Base-by-base conservation (phyloP, 2,888 invertebrate species). In the Drosophila merina region DNA sequence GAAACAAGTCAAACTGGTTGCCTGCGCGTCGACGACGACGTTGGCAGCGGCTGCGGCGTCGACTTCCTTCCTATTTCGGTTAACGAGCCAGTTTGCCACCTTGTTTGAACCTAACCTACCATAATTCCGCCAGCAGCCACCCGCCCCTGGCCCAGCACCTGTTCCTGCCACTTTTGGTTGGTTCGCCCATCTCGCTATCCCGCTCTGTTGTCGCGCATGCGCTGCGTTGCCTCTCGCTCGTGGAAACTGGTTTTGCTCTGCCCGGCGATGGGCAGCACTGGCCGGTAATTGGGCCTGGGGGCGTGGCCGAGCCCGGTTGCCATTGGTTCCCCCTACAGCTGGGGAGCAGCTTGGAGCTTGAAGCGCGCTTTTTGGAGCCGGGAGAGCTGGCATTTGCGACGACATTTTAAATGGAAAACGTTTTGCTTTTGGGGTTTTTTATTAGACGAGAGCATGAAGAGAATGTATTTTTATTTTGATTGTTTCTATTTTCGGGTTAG, bases 321-420 rank as follows among this genome's bases (percentile, higher is more conserved):
- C 64, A 82, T 86, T 85, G 86, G 86, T 58, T 49, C 59, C 64
- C 66, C 58, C 69, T 47, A 14, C 33, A 44, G 10, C 25, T 44
- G 44, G 44, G 44, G 44, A 20, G 44, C 44, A 20, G 40, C 20
- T 20, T 28, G 40, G 40, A 47, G 45, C n/a, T 2, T 6, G 8
- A 1, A n/a, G 40, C 31, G 8, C 14, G 9, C 54, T 26, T 36
- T 36, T 9, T 33, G 57, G 49, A 45, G 44, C 50, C 25, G 20
- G 36, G 14, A 51, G 50, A 52, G 59, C 57, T 60, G 70, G 79
- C 63, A 63, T 74, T 82, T 76, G 72, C 80, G 89, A 85, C 90
- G 90, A 89, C 90, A 89, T 89, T 90, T 90, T 90, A 89, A 90
- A 89, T 87, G 78, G 88, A 89, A 89, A 90, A 77, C 88, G 90